Base-by-base conservation (phyloP, 2,113 vertebrate genomes). In the Chaetodon auriga region DNA sequence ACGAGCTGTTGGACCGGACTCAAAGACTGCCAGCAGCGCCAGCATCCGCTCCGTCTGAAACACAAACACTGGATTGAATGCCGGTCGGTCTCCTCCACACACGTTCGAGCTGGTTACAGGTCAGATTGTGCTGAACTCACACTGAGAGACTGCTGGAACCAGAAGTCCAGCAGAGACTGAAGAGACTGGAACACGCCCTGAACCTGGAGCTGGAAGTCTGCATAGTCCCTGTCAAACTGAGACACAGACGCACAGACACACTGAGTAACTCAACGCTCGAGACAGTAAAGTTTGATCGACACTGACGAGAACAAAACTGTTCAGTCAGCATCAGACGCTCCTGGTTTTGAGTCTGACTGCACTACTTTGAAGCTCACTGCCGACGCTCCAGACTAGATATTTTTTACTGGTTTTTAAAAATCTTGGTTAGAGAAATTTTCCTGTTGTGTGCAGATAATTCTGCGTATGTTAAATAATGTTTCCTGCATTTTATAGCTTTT, bases 171-270 rank as follows among this genome's bases (percentile, higher is more conserved):
- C 83, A 95, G 92, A 80, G 91, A 76, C 90, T 94, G 93, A 60
- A 97, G 72, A 45, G 95, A 96, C 74, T 94, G 93, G 2, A 95
- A 95, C 72, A 97, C 60, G 62, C 61, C 72, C 85, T 95, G 92
- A 58, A 95, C 91, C 90, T 96, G 95, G 57, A 87, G 81, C 92
- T 93, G 95, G 90, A 97, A 97, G 62, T 96, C 96, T 72, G 90
- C 55, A 36, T 96, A 96, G 89, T 97, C 96, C 78, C 93, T 94
- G 85, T 97, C 96, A 95, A 97, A 97, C 96, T 97, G 70, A 76
- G n/a, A 81, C 36, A 45, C 36, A 68, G n/a, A 53, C 49, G 19
- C 16, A 51, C 48, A 48, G 6, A 45, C 43, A 45, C 43, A 45
- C 30, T 30, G 30, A 30, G 30, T 30, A 30, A 30, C 30, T 30